These are phyloP conservation scores for Punctoribates punctum DNA, from an alignment of 2,888 invertebrate genomes.

Conservation along the genomic window DNA sequence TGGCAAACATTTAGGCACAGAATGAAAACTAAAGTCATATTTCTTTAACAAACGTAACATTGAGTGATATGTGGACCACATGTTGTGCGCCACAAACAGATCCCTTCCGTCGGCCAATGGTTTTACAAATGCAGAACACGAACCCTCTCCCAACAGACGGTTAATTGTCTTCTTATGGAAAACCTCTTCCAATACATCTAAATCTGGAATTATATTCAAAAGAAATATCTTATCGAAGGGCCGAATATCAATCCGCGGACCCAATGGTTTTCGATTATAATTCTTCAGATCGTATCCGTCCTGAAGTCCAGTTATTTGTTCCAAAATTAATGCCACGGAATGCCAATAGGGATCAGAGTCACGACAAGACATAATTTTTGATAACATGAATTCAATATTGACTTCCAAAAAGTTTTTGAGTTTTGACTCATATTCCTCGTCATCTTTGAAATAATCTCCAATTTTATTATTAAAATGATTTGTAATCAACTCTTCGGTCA, in stretches of 20 bases:
- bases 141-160: background rate
- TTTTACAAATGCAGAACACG: slow-evolving; percentile 65
- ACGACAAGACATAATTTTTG: background rate
- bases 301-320: slow-evolving; percentile 12
- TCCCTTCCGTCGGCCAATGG: slow-evolving; percentile 60
- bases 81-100: slow-evolving; percentile 72
- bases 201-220: background rate
- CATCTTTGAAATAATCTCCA: background rate
- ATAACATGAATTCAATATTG: background rate
- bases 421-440: background rate
- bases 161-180: background rate
- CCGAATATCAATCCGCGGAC: background rate
- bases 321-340: background rate
- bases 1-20: background rate
- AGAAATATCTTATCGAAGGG: slow-evolving; percentile 6
- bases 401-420: background rate
- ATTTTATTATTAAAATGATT: slow-evolving; percentile 1
- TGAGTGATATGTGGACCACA: slow-evolving; percentile 71
- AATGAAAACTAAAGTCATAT: slow-evolving; percentile 68
- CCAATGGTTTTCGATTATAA: background rate
- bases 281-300: background rate
- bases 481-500: background rate
- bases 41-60: slow-evolving; percentile 81
- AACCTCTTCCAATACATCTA: background rate
- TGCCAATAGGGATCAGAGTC: background rate